Base-by-base conservation (phyloP, 2,113 vertebrate species). In the Sylvietta virens region DNA sequence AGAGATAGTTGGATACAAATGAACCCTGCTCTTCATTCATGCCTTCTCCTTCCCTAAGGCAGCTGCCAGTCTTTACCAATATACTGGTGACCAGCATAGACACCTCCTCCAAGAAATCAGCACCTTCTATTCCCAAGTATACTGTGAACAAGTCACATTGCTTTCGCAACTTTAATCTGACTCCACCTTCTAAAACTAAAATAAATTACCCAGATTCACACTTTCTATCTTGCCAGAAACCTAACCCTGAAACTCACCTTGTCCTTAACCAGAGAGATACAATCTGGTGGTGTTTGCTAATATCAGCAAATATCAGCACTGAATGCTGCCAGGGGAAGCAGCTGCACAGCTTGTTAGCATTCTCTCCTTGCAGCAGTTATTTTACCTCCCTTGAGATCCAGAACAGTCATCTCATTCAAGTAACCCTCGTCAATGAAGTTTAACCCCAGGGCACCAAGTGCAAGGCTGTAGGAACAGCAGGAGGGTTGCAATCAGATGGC, bases 101-200 rank as follows among this genome's bases (percentile, higher is more conserved):
- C 48, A 45, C 4, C 13, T 76, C 6, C 28, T 42, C 53, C 62
- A 44, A 51, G 44, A 51, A 6, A 40, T n/a, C 35, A 71, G 47
- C 19, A 53, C 13, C 28, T 54, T 86, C 18, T 69, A 15, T 48
- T 66, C 26, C 45, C 23, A 53, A 26, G 13, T 40, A 11, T 8
- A 22, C 37, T 48, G 9, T 22, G 5, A 31, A 17, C 22, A 79
- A 54, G 62, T 47, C 0, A 0, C 1, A 2, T 26, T 57, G 11
- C 20, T 71, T 90, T 79, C 4, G 1, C 39, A 72, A 19, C 3
- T 18, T 45, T 78, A 31, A 40, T 27, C 53, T 54, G 62, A 47
- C 16, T 80, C 14, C 21, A 44, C 18, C 21, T 72, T 80, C 61
- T 86, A 60, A 77, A 94, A 60, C 15, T 10, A 21, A 81, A 60